Evolutionary conservation across 2,113 vertebrate genomes (phyloP).

Genomic region (Coptodon bakossiorum): DNA sequence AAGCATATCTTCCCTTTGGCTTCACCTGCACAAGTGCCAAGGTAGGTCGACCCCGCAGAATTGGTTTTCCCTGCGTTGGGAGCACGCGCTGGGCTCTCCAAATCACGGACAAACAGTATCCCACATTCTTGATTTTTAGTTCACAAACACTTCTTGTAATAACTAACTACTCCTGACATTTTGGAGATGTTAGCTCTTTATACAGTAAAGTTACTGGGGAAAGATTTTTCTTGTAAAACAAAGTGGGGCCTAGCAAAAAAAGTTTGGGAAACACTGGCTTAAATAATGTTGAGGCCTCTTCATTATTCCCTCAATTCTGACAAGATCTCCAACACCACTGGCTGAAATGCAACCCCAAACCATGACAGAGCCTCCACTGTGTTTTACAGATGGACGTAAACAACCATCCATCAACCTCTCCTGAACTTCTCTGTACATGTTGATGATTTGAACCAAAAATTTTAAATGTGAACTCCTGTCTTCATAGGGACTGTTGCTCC

Average conservation of each 20-base stretch:
- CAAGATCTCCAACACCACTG: too few relatives aligned
- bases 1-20: background rate
- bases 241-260: too few relatives aligned
- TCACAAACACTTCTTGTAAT: background rate
- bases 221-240: background rate
- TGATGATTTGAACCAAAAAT: background rate
- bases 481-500: too few relatives aligned
- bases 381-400: too few relatives aligned
- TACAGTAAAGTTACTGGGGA: background rate
- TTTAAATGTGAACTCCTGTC: too few relatives aligned
- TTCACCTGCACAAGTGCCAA: background rate
- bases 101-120: background rate
- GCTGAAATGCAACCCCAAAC: too few relatives aligned
- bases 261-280: too few relatives aligned
- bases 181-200: background rate
- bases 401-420: too few relatives aligned
- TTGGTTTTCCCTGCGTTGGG: background rate
- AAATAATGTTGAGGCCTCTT: too few relatives aligned
- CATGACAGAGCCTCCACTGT: too few relatives aligned
- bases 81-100: background rate
- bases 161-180: background rate
- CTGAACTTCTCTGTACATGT: background rate
- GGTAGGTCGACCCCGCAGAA: background rate
- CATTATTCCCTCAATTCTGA: too few relatives aligned
- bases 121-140: background rate